Conservation (phyloP, 2,888 invertebrate species). For the Erebia palarica region DNA sequence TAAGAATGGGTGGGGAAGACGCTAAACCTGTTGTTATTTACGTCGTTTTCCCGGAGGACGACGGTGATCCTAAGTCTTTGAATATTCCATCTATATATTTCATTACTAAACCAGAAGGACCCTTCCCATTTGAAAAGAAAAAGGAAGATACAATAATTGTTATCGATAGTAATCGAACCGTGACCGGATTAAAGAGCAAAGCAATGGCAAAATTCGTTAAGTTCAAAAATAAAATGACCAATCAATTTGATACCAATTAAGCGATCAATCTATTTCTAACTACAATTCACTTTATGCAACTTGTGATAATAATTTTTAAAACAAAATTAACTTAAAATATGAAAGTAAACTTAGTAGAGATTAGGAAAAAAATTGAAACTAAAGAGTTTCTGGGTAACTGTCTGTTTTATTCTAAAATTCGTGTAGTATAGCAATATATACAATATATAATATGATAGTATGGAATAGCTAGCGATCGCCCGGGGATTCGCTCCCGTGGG, state of each 20-base stretch:
- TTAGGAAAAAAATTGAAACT: not conserved
- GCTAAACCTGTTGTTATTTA: slow-evolving; percentile 57
- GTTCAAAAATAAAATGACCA: slow-evolving; percentile 62
- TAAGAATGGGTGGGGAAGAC: slow-evolving; percentile 51
- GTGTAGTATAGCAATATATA: too few relatives aligned
- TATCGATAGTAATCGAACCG: slow-evolving; percentile 66
- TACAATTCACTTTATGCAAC: not conserved
- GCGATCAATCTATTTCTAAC: not conserved
- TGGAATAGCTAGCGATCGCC: too few relatives aligned
- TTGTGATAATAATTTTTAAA: not conserved
- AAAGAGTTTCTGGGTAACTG: too few relatives aligned
- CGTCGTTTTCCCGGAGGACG: slow-evolving; percentile 61
- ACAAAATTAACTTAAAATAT: not conserved
- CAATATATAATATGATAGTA: too few relatives aligned
- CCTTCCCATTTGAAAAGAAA: slow-evolving; percentile 43
- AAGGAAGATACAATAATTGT: slow-evolving; percentile 58
- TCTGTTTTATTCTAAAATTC: too few relatives aligned
- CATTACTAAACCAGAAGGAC: slow-evolving; percentile 49
- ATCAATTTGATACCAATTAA: slow-evolving; percentile 30
- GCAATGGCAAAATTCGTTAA: slow-evolving; percentile 60
- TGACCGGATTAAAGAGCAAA: slow-evolving; percentile 67
- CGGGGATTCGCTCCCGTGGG: too few relatives aligned
- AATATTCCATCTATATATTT: slow-evolving; percentile 66
- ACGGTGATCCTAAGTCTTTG: slow-evolving; percentile 41
- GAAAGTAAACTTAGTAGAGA: not conserved